Evolutionary conservation across 2,888 invertebrate genomes (phyloP).

Genomic region (Apoderus coryli): DNA sequence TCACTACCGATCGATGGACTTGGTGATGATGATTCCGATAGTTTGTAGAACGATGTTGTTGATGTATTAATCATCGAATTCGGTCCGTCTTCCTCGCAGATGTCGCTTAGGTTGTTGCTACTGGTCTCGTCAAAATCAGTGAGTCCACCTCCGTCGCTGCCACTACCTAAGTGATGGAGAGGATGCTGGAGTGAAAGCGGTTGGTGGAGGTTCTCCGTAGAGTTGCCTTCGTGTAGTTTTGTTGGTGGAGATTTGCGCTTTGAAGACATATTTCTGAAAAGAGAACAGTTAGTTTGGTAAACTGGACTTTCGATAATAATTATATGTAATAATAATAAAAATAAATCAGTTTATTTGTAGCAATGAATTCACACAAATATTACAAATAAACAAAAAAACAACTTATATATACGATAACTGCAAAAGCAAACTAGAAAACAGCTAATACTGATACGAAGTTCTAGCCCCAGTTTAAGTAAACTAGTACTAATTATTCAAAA

Average conservation of each 20-base stretch:
- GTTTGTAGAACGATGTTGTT: constrained; percentile 29
- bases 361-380: too few species aligned
- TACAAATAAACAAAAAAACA: too few species aligned
- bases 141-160: constrained; percentile 43
- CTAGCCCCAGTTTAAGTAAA: too few species aligned
- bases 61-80: constrained; percentile 25
- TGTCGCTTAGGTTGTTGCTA: constrained; percentile 43
- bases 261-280: constrained; percentile 86
- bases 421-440: too few species aligned
- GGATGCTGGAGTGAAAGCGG: too few species aligned
- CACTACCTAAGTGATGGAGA: constrained; percentile 32
- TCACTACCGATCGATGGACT: constrained; percentile 34
- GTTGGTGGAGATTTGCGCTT: constrained; percentile 93
- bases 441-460: too few species aligned
- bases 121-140: constrained; percentile 40
- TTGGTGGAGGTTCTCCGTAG: constrained; percentile 24
- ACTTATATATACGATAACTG: too few species aligned
- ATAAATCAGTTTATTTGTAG: too few species aligned
- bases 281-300: background rate
- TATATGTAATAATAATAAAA: too few species aligned
- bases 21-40: constrained; percentile 31
- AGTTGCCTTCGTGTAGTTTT: constrained; percentile 66
- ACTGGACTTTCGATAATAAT: too few species aligned
- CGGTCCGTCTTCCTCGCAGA: constrained; percentile 41
- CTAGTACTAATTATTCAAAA: too few species aligned